Conservation (phyloP, 2,113 vertebrate species). For the Dromiciops gliroides region DNA sequence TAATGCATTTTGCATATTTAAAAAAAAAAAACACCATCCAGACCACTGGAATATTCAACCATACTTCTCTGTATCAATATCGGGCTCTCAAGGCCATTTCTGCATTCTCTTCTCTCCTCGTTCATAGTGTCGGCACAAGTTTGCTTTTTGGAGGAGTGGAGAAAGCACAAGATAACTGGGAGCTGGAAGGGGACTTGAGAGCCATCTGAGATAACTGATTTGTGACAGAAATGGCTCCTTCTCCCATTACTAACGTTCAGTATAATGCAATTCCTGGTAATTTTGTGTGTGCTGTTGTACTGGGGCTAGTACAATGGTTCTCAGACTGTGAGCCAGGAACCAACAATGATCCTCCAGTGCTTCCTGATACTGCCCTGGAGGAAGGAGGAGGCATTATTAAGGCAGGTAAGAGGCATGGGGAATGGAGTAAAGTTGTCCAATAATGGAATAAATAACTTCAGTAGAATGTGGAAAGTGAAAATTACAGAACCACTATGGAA, state of each 20-base stretch:
- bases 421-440: neutral
- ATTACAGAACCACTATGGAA: neutral
- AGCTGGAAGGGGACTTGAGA: constrained; percentile 49
- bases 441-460: neutral
- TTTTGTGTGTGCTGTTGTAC: neutral
- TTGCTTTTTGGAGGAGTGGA: constrained; percentile 38
- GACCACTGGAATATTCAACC: constrained; percentile 44
- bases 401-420: neutral
- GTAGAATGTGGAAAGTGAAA: neutral
- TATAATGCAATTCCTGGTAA: neutral
- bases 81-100: constrained; percentile 18
- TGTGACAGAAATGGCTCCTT: constrained; percentile 14
- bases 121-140: constrained; percentile 21
- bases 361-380: neutral
- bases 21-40: neutral
- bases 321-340: neutral
- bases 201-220: neutral
- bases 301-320: neutral
- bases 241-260: constrained; percentile 16
- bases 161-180: constrained; percentile 29
- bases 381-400: neutral
- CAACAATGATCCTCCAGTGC: neutral
- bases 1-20: constrained; percentile 37
- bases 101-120: neutral
- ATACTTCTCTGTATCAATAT: constrained; percentile 60